Evolutionary conservation across 2,113 vertebrate genomes (phyloP).

Genomic region (Urocynchramus pylzowi): DNA sequence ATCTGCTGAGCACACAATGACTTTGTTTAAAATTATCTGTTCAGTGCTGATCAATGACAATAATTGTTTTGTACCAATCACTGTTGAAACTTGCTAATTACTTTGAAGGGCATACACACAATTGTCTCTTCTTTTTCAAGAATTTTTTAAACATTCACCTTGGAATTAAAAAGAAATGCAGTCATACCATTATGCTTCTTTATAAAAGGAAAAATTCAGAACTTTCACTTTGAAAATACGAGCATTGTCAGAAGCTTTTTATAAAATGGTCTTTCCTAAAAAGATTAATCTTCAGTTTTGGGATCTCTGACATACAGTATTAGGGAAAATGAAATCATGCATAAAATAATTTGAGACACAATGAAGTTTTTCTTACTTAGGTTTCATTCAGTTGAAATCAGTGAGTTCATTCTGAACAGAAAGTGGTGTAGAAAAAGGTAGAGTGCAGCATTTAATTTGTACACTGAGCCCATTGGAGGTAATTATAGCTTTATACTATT

Average conservation of each 20-base stretch:
- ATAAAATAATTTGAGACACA: not conserved
- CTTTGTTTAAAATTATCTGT: constrained; percentile 99
- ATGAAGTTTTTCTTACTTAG: not conserved
- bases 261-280: not conserved
- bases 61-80: constrained; percentile 94
- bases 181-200: not conserved
- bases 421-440: not conserved
- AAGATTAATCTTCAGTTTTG: not conserved
- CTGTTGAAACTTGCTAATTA: constrained; percentile 93
- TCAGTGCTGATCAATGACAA: constrained; percentile 96
- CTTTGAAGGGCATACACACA: constrained; percentile 87
- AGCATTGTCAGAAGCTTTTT: not conserved
- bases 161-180: constrained; percentile 39
- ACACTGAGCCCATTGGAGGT: not conserved
- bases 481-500: constrained; percentile 18
- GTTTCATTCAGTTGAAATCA: not conserved
- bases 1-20: constrained; percentile 92
- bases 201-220: not conserved
- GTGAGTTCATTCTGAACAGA: not conserved
- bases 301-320: not conserved
- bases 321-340: not conserved
- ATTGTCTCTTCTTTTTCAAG: constrained; percentile 49
- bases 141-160: constrained; percentile 61
- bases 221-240: not conserved
- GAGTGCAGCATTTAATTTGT: not conserved